Evolutionary conservation across 2,888 invertebrate genomes (phyloP).

Genomic region (Dicranocentrus wangi): DNA sequence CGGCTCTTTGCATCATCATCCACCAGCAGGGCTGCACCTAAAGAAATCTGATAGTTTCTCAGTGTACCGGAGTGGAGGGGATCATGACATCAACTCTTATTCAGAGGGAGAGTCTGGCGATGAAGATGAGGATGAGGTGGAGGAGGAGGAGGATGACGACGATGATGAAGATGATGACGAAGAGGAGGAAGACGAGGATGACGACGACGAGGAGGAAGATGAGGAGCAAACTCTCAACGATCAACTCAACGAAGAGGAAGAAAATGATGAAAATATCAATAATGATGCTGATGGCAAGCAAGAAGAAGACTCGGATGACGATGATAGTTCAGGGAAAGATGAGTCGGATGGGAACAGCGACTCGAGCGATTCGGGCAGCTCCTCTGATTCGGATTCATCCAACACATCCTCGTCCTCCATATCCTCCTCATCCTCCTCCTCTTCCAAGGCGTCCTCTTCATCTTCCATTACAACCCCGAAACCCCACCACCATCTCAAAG

Average conservation of each 20-base stretch:
- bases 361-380: constrained; percentile 53
- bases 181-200: constrained; percentile 41
- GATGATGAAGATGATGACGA: constrained; percentile 55
- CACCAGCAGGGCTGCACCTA: background rate
- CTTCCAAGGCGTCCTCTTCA: constrained; percentile 39
- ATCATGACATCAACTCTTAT: constrained; percentile 61
- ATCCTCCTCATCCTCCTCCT: background rate
- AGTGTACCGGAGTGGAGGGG: constrained; percentile 75
- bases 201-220: constrained; percentile 43
- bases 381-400: constrained; percentile 53
- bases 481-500: constrained; percentile 26
- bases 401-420: constrained; percentile 25
- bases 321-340: constrained; percentile 27
- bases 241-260: constrained; percentile 22
- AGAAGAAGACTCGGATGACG: constrained; percentile 60
- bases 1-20: constrained; percentile 10
- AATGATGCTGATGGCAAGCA: constrained; percentile 38
- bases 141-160: constrained; percentile 52
- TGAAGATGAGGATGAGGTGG: constrained; percentile 60
- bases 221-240: constrained; percentile 37
- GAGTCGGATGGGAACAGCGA: constrained; percentile 36
- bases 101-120: constrained; percentile 56
- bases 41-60: constrained; percentile 76
- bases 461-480: constrained; percentile 56
- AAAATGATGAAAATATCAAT: constrained; percentile 22